Evolutionary conservation across 2,113 vertebrate species (phyloP).

Genomic region (Etia nguti): DNA sequence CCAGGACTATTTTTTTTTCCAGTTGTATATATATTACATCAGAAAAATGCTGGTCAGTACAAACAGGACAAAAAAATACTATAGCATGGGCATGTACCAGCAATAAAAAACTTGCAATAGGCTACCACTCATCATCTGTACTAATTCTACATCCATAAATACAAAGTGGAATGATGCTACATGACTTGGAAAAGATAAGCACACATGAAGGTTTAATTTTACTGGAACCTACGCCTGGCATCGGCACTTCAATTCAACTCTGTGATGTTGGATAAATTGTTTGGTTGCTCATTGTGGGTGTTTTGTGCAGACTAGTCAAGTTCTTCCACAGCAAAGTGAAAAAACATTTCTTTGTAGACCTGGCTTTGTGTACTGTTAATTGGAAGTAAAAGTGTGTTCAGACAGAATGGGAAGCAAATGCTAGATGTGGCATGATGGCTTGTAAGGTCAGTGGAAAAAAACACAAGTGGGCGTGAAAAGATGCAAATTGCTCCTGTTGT

Average conservation of each 20-base stretch:
- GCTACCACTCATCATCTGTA: neutral
- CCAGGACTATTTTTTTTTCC: neutral
- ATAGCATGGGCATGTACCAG: neutral
- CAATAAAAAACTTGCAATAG: neutral
- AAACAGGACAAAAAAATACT: neutral
- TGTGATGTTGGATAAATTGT: neutral
- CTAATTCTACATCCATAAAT: neutral
- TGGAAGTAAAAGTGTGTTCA: neutral
- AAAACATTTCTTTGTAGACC: neutral
- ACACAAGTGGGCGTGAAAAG: neutral
- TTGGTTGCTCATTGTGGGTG: neutral
- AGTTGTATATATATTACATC: neutral
- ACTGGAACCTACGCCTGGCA: neutral
- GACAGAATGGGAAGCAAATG: neutral
- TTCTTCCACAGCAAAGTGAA: neutral
- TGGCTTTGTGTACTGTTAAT: neutral
- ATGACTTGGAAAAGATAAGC: neutral
- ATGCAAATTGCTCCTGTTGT: neutral
- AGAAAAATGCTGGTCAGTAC: neutral
- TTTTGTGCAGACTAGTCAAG: neutral
- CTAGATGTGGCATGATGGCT: neutral
- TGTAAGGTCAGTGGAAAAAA: neutral
- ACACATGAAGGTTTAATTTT: neutral
- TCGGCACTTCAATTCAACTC: neutral
- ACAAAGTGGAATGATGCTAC: neutral